Conservation (phyloP, 2,888 invertebrate genomes). For the Latheticus oryzae region DNA sequence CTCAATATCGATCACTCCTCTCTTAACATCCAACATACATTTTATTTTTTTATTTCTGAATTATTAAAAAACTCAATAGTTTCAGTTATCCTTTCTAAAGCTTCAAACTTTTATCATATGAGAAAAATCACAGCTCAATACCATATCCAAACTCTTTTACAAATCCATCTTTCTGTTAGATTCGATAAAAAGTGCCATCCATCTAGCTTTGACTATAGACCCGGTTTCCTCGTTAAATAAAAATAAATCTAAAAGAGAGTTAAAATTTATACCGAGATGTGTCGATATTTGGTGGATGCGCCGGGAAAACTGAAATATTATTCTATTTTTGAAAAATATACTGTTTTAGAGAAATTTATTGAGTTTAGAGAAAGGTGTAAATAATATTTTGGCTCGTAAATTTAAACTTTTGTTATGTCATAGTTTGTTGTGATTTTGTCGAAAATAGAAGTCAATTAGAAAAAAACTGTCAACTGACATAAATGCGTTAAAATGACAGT, state of each 20-base stretch:
- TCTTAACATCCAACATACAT: too few relatives aligned
- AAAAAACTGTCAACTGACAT: too few relatives aligned
- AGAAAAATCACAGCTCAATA: conserved; percentile 10
- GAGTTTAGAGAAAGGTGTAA: too few relatives aligned
- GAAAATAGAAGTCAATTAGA: too few relatives aligned
- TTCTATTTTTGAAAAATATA: too few relatives aligned
- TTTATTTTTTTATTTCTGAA: too few relatives aligned
- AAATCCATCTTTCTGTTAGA: conserved; percentile 20
- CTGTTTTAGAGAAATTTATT: too few relatives aligned
- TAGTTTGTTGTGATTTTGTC: too few relatives aligned
- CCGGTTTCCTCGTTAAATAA: conserved; percentile 18
- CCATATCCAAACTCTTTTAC: conserved; percentile 3
- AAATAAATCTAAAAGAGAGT: conserved; percentile 19
- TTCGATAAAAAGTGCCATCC: conserved; percentile 24
- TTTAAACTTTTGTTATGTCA: too few relatives aligned
- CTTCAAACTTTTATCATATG: conserved; percentile 3
- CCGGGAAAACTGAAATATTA: conserved; percentile 23
- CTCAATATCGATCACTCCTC: conserved; percentile 45
- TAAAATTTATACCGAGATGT: conserved; percentile 14
- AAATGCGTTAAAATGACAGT: too few relatives aligned
- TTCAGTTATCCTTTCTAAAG: too few relatives aligned
- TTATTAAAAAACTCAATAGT: neutral
- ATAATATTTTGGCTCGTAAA: too few relatives aligned
- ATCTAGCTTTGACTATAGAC: conserved; percentile 20
- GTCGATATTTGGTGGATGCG: conserved; percentile 23